Evolutionary conservation across 1,140 invertebrate species (phyloP), one percentile per base, ranked within the genome.

Genomic region (Scaptomyza pallida): DNA sequence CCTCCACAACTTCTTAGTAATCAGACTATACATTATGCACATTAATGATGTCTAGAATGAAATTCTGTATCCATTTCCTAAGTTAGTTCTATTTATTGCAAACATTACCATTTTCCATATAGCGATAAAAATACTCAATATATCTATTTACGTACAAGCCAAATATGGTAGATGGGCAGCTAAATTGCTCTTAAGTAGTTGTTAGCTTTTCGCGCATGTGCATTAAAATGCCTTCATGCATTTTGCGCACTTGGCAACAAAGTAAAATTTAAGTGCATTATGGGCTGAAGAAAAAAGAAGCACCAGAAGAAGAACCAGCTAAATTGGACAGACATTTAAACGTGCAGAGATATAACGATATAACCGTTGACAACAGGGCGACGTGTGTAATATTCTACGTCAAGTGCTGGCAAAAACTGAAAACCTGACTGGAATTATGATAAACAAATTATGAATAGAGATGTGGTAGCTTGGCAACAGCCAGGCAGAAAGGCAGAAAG

Each of bases 391-490:
- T 69, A 76, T 81, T 81, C 75, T 83, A 62, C 67, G 47, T 48
- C 15, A 47, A 55, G 33, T 16, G 6, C 19, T 51, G 63, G 57
- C 60, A 45, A 75, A 68, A 69, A 74, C 17, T 4, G 19, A 19
- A 12, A 70, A 70, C 81, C 67, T 86, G 81, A 86, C 81, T 86
- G 59, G 81, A 81, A 86, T 86, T 81, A 81, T 86, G 73, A 81
- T 68, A 72, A 59, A 52, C n/a, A 47, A 81, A 69, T 88, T 86
- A 86, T 81, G 69, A 81, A 88, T 88, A 81, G 81, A 75, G 13
- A 3, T 16, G 44, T 48, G 44, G 65, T 63, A 62, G 61, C 55
- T 30, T n/a, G 33, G 9, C 3, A 3, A 19, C 15, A 45, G 12
- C 50, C 10, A 43, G 52, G 26, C 5, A 13, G 23, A 5, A 3